Conservation (phyloP, 2,888 invertebrate species). For the Stomorhina lunata region DNA sequence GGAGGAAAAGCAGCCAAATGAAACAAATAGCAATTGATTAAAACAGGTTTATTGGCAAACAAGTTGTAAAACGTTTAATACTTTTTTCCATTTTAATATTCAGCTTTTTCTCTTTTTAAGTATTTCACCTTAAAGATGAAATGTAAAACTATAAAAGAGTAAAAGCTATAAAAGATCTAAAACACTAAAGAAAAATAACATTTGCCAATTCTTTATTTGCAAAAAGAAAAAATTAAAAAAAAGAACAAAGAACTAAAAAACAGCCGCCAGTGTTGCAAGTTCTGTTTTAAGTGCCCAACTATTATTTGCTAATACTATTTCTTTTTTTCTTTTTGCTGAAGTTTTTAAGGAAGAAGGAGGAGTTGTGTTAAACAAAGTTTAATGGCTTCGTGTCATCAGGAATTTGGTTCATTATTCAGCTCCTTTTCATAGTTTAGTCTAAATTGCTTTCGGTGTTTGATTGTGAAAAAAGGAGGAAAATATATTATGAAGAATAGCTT, state of each 20-base stretch:
- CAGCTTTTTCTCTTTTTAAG: not conserved
- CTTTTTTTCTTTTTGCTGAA: not conserved
- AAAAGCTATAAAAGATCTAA: not conserved
- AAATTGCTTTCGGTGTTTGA: not conserved
- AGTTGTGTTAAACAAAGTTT: not conserved
- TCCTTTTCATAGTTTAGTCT: not conserved
- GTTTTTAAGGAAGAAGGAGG: not conserved
- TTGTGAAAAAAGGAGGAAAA: not conserved
- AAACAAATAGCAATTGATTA: conserved; percentile 45
- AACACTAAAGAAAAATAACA: not conserved
- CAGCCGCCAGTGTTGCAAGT: conserved; percentile 19
- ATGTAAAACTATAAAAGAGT: not conserved
- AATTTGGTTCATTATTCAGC: not conserved
- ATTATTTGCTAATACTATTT: not conserved
- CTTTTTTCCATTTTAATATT: not conserved
- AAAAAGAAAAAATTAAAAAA: not conserved
- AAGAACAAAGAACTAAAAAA: not conserved
- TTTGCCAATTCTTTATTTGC: not conserved
- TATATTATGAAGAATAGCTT: not conserved
- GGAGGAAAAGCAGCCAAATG: conserved; percentile 9
- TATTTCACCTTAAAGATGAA: not conserved
- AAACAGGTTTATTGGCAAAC: conserved; percentile 57
- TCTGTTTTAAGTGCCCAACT: not conserved
- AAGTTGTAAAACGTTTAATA: conserved; percentile 36
- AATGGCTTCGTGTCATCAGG: conserved; percentile 19